A percentile compares a stretch with the other conserved stretches of the same genome.
Conservation (phyloP, 2,797 vertebrate species). For the Hippopotamyrus pictus region DNA sequence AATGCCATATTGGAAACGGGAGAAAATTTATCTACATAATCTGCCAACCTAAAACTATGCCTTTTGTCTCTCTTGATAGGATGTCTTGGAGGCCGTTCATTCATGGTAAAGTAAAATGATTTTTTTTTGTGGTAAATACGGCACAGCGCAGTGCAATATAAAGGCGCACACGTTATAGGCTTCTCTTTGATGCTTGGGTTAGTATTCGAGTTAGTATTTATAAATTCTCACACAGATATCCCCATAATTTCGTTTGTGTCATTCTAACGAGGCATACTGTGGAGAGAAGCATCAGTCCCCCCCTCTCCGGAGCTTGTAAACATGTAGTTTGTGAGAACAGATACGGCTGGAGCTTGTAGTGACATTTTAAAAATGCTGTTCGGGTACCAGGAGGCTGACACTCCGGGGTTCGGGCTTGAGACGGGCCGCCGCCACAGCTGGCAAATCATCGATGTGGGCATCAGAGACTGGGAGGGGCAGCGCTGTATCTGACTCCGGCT, state of each 20-base stretch:
- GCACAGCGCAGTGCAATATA: neutral
- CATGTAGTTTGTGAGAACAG: conserved; percentile 32
- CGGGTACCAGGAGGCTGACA: neutral
- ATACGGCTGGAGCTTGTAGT: conserved; percentile 13
- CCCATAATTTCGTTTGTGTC: neutral
- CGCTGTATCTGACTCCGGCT: conserved; percentile 17
- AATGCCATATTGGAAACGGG: neutral
- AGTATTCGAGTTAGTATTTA: neutral
- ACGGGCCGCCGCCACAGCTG: neutral
- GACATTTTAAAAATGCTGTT: conserved; percentile 19
- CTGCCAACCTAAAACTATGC: neutral
- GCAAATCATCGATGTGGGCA: conserved; percentile 25
- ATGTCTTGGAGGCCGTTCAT: neutral
- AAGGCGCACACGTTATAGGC: neutral
- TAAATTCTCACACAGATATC: neutral
- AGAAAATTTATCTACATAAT: neutral
- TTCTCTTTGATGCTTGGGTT: neutral
- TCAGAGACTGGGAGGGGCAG: conserved; percentile 26
- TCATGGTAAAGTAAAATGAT: neutral
- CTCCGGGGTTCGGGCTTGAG: neutral
- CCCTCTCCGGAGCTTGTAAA: conserved; percentile 12
- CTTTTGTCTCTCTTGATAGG: neutral
- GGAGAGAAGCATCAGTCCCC: neutral
- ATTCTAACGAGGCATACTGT: neutral
- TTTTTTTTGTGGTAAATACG: neutral